phyloP scores from a whole-genome alignment of 2,113 vertebrate genomes.

The Mola mola region DNA sequence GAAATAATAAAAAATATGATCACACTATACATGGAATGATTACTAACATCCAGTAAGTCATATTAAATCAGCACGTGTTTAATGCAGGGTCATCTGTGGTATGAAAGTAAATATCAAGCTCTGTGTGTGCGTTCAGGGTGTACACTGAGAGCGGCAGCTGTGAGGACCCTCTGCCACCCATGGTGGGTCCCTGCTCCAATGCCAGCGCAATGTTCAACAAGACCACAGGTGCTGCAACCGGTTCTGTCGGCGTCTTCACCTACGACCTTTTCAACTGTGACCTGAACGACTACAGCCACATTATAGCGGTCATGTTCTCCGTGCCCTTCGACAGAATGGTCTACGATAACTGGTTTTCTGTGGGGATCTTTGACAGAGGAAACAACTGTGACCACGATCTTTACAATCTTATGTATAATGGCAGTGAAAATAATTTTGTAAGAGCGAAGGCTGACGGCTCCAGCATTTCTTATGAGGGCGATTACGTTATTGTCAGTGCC shows the following conservation, averaged over 20 bases:
- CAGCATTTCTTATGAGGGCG: slow-evolving; percentile 47
- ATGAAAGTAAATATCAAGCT: no score
- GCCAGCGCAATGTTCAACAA: slow-evolving; percentile 59
- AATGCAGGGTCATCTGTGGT: no score
- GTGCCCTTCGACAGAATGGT: slow-evolving; percentile 67
- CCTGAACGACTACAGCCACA: slow-evolving; percentile 55
- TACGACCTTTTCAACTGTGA: slow-evolving; percentile 62
- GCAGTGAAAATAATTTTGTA: slow-evolving; percentile 48
- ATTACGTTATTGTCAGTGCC: slow-evolving; percentile 51
- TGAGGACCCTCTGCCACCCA: slow-evolving; percentile 55
- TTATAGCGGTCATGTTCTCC: slow-evolving; percentile 68
- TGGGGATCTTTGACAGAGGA: slow-evolving; percentile 63
- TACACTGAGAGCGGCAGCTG: slow-evolving; percentile 63
- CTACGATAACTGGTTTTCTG: slow-evolving; percentile 68
- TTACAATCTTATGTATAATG: slow-evolving; percentile 63
- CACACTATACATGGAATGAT: no score
- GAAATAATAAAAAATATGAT: no score
- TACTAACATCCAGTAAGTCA: no score
- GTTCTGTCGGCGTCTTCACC: slow-evolving; percentile 65
- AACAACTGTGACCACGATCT: slow-evolving; percentile 60
- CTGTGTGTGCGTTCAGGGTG: no score
- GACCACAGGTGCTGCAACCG: slow-evolving; percentile 36
- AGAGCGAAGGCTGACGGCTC: slow-evolving; percentile 65
- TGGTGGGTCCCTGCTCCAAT: slow-evolving; percentile 48
- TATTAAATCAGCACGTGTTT: no score